A percentile compares a stretch with the other conserved stretches of the same genome.
phyloP scores from a whole-genome alignment of 2,888 invertebrate genomes.

The Tanypteryx hageni region DNA sequence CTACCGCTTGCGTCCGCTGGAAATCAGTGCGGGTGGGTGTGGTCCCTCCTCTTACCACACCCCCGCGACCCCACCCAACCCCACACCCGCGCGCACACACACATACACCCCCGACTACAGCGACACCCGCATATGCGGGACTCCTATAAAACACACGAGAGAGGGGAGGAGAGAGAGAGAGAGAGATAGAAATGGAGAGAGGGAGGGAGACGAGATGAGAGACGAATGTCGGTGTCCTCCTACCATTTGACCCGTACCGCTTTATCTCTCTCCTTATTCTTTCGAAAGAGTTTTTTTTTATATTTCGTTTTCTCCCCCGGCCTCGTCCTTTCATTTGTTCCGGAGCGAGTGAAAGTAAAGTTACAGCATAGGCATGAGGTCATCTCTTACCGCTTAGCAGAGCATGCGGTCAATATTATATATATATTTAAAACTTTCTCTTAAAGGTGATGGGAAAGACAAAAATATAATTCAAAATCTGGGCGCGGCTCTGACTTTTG shows the following conservation, averaged over 20 bases:
- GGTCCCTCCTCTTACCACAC: neutral
- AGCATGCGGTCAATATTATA: neutral
- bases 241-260: constrained; percentile 24
- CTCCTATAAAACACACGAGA: neutral
- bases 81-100: neutral
- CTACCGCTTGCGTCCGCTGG: neutral
- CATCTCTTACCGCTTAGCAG: neutral
- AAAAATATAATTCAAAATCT: constrained; percentile 17
- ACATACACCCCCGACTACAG: neutral
- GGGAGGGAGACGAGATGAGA: neutral
- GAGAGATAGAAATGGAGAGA: no score
- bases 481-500: constrained; percentile 1
- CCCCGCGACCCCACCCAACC: constrained; percentile 7
- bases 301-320: constrained; percentile 3
- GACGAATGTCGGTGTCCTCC: neutral
- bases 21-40: constrained; percentile 42
- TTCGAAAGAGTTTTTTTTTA: neutral
- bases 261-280: constrained; percentile 29
- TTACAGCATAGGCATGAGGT: neutral
- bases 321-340: constrained; percentile 1
- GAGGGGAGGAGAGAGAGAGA: no score
- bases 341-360: neutral
- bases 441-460: neutral
- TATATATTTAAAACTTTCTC: neutral
- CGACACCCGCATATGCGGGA: neutral